Conservation (phyloP, 2,888 invertebrate genomes). For the Noctua janthina region DNA sequence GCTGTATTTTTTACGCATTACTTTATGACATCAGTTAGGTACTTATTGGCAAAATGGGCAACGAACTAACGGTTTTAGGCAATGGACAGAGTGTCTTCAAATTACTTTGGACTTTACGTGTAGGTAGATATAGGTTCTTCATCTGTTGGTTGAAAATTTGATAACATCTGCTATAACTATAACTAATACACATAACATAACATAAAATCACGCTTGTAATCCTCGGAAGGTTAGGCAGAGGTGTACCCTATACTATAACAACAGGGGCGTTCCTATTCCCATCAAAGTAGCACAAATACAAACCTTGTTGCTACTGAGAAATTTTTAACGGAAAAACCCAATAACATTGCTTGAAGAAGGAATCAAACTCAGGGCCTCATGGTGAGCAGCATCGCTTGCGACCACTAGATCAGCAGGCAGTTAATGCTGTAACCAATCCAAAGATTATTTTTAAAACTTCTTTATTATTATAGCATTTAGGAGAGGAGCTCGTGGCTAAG, state of each 20-base stretch:
- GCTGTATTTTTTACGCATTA: conserved; percentile 20
- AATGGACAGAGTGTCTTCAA: not conserved
- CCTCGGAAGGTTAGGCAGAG: not conserved
- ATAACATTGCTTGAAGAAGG: not conserved
- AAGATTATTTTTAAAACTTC: not conserved
- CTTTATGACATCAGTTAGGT: conserved; percentile 36
- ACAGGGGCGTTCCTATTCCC: not conserved
- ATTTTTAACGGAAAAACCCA: not conserved
- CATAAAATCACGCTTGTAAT: not conserved
- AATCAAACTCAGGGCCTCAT: not conserved
- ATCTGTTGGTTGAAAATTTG: not conserved
- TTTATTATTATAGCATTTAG: no score
- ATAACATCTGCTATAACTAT: not conserved
- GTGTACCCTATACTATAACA: not conserved
- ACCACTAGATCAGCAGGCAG: not conserved
- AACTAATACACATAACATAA: not conserved
- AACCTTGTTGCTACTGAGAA: no score
- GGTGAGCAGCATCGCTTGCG: not conserved
- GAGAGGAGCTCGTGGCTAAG: no score
- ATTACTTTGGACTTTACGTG: not conserved
- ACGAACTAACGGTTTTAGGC: conserved; percentile 24
- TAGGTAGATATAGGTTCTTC: not conserved
- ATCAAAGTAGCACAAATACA: not conserved
- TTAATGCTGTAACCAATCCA: not conserved
- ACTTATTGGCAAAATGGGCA: conserved; percentile 6